Evolutionary conservation across 2,888 invertebrate genomes (phyloP).

Genomic region (Drosophila nigricruria): DNA sequence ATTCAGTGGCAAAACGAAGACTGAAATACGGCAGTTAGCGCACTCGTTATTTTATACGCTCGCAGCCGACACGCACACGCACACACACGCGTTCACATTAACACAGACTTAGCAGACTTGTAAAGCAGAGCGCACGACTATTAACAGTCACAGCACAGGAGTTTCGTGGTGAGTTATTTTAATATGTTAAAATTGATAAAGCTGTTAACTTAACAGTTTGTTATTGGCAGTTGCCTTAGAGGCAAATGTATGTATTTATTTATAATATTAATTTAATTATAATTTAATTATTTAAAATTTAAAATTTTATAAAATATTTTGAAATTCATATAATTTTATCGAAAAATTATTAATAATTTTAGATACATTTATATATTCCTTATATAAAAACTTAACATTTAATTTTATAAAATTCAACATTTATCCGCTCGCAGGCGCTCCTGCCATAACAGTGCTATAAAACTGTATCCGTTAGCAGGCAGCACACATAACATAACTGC

Average conservation of each 20-base stretch:
- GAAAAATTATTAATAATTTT: neutral
- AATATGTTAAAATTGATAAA: neutral
- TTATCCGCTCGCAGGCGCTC: slow-evolving; percentile 38
- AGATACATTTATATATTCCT: neutral
- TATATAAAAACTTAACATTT: neutral
- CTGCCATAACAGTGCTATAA: slow-evolving; percentile 45
- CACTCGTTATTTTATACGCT: slow-evolving; percentile 77
- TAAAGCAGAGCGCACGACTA: slow-evolving; percentile 23
- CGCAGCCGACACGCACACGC: slow-evolving; percentile 12
- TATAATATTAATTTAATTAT: neutral
- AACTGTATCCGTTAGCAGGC: slow-evolving; percentile 16
- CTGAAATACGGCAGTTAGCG: slow-evolving; percentile 69
- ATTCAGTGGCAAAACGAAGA: slow-evolving; percentile 81
- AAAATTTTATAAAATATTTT: too few species aligned
- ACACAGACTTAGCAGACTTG: slow-evolving; percentile 11
- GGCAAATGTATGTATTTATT: neutral
- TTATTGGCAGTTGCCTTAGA: neutral
- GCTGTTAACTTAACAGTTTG: slow-evolving; percentile 20
- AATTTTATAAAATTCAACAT: neutral
- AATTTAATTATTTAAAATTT: neutral
- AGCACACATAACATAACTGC: neutral
- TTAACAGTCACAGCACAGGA: slow-evolving; percentile 24
- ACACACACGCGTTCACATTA: neutral
- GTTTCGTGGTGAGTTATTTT: slow-evolving; percentile 35
- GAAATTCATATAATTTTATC: too few species aligned